Percentiles rank a stretch among this genome's conserved stretches.
Evolutionary conservation across 2,888 invertebrate species (phyloP).

Genomic region (Belgica antarctica): DNA sequence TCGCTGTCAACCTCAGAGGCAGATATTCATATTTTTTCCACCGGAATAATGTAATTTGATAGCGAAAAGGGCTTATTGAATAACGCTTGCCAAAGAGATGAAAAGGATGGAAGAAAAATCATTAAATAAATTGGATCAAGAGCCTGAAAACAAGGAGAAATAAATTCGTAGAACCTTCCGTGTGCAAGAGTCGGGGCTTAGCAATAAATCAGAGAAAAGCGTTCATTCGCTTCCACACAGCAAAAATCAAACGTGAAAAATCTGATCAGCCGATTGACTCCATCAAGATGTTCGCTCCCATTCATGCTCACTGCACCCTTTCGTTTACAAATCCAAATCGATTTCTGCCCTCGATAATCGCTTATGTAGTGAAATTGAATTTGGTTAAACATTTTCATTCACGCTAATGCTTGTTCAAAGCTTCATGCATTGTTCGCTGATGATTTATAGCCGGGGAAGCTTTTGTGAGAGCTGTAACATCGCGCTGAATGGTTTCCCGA

Average conservation of each 20-base stretch:
- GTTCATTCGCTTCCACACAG: neutral
- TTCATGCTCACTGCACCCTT: neutral
- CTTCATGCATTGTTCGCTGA: neutral
- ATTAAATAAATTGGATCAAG: constrained; percentile 29
- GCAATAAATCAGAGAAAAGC: constrained; percentile 7
- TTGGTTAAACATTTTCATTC: constrained; percentile 2
- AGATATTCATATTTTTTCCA: constrained; percentile 15
- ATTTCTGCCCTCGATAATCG: constrained; percentile 8
- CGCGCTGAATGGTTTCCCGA: too few species aligned
- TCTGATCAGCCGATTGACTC: constrained; percentile 18
- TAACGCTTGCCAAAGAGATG: too few species aligned
- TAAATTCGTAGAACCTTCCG: neutral
- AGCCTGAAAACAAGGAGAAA: neutral
- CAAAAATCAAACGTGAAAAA: constrained; percentile 18
- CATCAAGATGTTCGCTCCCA: neutral
- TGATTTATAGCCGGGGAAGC: too few species aligned
- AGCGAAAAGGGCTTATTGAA: constrained; percentile 26
- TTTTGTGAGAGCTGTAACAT: too few species aligned
- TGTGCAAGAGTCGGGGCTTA: neutral
- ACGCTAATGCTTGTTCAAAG: neutral
- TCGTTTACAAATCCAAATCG: neutral
- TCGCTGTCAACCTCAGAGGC: neutral
- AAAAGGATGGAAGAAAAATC: constrained; percentile 17
- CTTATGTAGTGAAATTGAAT: neutral
- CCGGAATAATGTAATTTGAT: constrained; percentile 19